Conservation (phyloP, 2,797 vertebrate genomes). For the Falco berigora region DNA sequence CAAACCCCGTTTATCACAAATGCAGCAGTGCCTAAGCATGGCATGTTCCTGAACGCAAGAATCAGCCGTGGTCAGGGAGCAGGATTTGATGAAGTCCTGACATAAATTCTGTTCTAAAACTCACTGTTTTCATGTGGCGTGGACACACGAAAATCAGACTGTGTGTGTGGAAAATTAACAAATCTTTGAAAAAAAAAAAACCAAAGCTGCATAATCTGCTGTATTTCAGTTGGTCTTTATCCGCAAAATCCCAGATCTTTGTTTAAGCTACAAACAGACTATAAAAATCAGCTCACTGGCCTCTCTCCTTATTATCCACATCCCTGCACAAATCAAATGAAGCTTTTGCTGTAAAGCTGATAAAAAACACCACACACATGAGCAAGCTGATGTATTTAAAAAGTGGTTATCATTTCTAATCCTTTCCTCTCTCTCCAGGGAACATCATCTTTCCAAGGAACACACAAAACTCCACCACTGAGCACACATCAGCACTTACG, state of each 20-base stretch:
- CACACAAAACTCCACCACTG: constrained; percentile 46
- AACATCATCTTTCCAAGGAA: constrained; percentile 57
- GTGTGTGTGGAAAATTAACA: constrained; percentile 64
- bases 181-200: constrained; percentile 68
- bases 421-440: constrained; percentile 63
- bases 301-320: constrained; percentile 70
- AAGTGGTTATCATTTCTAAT: constrained; percentile 70
- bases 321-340: constrained; percentile 76
- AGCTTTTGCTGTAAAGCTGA: constrained; percentile 71
- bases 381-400: constrained; percentile 70
- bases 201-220: constrained; percentile 72
- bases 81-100: constrained; percentile 11
- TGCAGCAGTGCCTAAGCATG: background rate
- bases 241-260: constrained; percentile 77
- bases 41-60: background rate
- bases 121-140: constrained; percentile 38
- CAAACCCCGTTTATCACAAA: background rate
- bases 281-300: constrained; percentile 70
- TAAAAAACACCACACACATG: constrained; percentile 60
- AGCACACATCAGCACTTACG: constrained; percentile 24
- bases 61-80: background rate
- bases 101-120: constrained; percentile 35
- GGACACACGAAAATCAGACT: background rate
- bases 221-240: constrained; percentile 74
- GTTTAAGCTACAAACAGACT: constrained; percentile 77